Base-by-base conservation (phyloP, 1,140 invertebrate genomes). In the Bombus confusus region DNA sequence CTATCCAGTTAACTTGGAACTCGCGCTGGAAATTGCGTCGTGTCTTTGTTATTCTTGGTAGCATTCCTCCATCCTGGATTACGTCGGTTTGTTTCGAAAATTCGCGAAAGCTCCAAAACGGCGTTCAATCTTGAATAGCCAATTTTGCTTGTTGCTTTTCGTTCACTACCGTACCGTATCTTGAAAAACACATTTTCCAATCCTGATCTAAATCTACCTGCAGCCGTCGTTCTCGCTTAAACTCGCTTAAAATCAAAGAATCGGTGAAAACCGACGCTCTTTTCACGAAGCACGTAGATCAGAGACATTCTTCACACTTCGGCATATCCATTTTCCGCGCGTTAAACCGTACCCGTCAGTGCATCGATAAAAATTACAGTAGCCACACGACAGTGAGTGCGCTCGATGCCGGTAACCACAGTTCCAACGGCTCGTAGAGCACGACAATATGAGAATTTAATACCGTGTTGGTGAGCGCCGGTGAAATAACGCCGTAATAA, bases 391-490 rank as follows among this genome's bases (percentile, higher is more conserved):
- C n/a, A 52, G 47, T 41, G 85, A 76, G 34, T 12, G 41, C 57
- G n/a, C 43, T 64, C 6, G n/a, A 64, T 72, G 68, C 64, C 81
- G 52, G 88, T 64, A 80, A 90, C 80, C 85, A 66, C 80, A 90
- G 83, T 85, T 82, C 18, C 77, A 86, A 28, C 75, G 59, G 75
- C 86, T 86, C 84, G 87, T 64, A 47, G 69, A 87, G 78, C 88
- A 83, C 80, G 80, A 90, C 89, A 91, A 88, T 91, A 91, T 91
- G 81, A 80, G 90, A 91, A 91, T 91, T 91, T 91, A 91, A 91
- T 91, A 87, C 87, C 86, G 69, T 75, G 68, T 82, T 90, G 83
- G 57, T 43, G 80, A 78, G 77, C 71, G 31, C n/a, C 68, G 75
- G 80, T 86, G 89, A 84, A 91, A 91, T 91, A 91, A 91, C 90